Evolutionary conservation across 2,113 vertebrate species (phyloP).

Genomic region (Forbesichthys agassizii): DNA sequence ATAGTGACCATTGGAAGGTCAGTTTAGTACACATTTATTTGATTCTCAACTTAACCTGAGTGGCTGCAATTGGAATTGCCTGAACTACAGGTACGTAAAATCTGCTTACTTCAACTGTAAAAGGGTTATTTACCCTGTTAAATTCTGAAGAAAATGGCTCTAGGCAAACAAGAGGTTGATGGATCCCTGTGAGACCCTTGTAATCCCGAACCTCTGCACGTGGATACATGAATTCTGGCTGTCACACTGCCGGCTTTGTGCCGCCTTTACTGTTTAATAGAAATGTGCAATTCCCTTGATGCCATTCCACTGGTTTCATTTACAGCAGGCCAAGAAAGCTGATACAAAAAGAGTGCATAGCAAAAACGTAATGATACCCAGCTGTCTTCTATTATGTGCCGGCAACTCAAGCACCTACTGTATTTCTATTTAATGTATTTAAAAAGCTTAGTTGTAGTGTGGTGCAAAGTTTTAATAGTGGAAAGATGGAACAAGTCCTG

Average conservation of each 20-base stretch:
- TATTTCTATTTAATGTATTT: constrained; percentile 55
- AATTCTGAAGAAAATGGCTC: constrained; percentile 36
- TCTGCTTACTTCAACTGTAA: neutral
- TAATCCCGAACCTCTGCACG: constrained; percentile 37
- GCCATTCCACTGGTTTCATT: constrained; percentile 66
- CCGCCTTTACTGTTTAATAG: constrained; percentile 53
- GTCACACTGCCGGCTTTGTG: constrained; percentile 73
- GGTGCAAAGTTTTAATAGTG: constrained; percentile 27
- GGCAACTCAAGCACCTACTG: constrained; percentile 50
- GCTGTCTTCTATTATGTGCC: constrained; percentile 68
- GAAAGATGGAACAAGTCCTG: constrained; percentile 44
- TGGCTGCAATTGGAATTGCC: neutral
- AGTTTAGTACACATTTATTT: neutral
- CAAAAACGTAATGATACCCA: constrained; percentile 73
- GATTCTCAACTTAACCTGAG: too few species aligned
- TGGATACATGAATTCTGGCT: constrained; percentile 36
- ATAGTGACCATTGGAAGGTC: neutral
- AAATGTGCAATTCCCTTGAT: constrained; percentile 65
- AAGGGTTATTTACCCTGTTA: constrained; percentile 23
- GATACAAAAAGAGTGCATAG: constrained; percentile 72
- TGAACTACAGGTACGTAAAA: too few species aligned
- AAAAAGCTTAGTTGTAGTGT: constrained; percentile 8
- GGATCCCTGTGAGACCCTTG: constrained; percentile 37
- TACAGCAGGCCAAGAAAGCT: constrained; percentile 68
- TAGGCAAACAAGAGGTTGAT: constrained; percentile 41